phyloP scores from a whole-genome alignment of 2,888 invertebrate species.

The Theretra japonica region DNA sequence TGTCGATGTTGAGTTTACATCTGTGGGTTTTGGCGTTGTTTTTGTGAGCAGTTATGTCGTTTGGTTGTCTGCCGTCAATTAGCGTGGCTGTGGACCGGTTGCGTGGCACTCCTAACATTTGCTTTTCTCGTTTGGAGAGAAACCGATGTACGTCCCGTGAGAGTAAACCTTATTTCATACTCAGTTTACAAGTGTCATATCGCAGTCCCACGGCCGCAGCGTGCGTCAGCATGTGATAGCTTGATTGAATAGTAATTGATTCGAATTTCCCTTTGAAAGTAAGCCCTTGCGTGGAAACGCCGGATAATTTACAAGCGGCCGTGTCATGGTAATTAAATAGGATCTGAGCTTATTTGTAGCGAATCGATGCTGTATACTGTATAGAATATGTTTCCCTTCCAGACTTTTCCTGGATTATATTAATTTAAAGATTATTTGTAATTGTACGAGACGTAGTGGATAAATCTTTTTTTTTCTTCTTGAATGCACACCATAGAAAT shows the following conservation, averaged over 20 bases:
- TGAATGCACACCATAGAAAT: too few species aligned
- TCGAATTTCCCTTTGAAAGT: constrained; percentile 22
- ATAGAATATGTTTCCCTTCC: too few species aligned
- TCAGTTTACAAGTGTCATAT: neutral
- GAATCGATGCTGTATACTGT: too few species aligned
- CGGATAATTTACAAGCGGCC: neutral
- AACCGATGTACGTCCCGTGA: constrained; percentile 2
- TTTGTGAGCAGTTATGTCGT: constrained; percentile 55
- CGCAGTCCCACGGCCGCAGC: constrained; percentile 5
- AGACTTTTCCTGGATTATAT: too few species aligned
- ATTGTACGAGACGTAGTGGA: too few species aligned
- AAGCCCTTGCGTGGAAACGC: neutral
- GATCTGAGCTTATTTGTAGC: neutral
- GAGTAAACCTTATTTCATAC: neutral
- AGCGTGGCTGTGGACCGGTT: constrained; percentile 72
- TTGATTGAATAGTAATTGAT: constrained; percentile 22
- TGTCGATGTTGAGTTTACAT: constrained; percentile 51
- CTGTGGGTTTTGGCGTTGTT: constrained; percentile 46
- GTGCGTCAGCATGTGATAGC: constrained; percentile 11
- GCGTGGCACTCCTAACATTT: constrained; percentile 44
- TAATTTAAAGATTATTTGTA: too few species aligned
- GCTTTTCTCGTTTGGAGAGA: constrained; percentile 15
- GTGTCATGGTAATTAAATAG: neutral
- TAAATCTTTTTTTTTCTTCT: too few species aligned
- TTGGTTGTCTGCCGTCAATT: constrained; percentile 74